Percentiles rank a stretch among this genome's conserved stretches.
These are phyloP conservation scores for Esox lucius DNA, from an alignment of 2,797 vertebrate species.

Conservation along the genomic window DNA sequence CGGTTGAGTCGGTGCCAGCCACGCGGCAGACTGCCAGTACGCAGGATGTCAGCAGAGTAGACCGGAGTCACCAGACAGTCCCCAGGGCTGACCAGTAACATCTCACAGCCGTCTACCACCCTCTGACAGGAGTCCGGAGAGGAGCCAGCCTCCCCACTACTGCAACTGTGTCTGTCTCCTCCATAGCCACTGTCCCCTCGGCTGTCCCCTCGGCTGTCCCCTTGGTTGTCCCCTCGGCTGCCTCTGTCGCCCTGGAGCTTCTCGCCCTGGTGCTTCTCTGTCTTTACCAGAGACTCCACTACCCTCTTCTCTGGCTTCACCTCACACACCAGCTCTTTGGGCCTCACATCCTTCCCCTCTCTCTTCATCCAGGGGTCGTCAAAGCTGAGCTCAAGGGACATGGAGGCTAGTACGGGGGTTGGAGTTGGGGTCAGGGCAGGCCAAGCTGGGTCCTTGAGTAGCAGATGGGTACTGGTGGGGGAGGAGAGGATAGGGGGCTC, in stretches of 20 bases:
- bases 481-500: slow-evolving; percentile 62
- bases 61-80: slow-evolving; percentile 66
- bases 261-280: slow-evolving; percentile 20
- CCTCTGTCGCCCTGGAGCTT: slow-evolving; percentile 20
- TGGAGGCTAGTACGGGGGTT: slow-evolving; percentile 56
- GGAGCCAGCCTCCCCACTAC: slow-evolving; percentile 73
- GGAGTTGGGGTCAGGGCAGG: slow-evolving; percentile 14
- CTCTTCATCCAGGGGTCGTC: slow-evolving; percentile 96
- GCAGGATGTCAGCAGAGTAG: slow-evolving; percentile 74
- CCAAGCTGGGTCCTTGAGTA: slow-evolving; percentile 57
- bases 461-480: slow-evolving; percentile 51
- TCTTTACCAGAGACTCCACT: slow-evolving; percentile 15
- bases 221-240: not conserved
- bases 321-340: slow-evolving; percentile 55
- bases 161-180: slow-evolving; percentile 73
- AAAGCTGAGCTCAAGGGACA: slow-evolving; percentile 79
- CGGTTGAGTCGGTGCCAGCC: slow-evolving; percentile 79
- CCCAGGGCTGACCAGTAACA: slow-evolving; percentile 64
- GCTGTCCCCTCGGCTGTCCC: slow-evolving; percentile 33
- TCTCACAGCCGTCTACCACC: slow-evolving; percentile 91
- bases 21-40: slow-evolving; percentile 83
- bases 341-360: slow-evolving; percentile 70
- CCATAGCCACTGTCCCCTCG: slow-evolving; percentile 30
- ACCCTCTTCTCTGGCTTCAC: slow-evolving; percentile 66
- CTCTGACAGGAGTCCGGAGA: slow-evolving; percentile 83